phyloP scores from a whole-genome alignment of 2,888 invertebrate genomes.

The Thyatira batis region DNA sequence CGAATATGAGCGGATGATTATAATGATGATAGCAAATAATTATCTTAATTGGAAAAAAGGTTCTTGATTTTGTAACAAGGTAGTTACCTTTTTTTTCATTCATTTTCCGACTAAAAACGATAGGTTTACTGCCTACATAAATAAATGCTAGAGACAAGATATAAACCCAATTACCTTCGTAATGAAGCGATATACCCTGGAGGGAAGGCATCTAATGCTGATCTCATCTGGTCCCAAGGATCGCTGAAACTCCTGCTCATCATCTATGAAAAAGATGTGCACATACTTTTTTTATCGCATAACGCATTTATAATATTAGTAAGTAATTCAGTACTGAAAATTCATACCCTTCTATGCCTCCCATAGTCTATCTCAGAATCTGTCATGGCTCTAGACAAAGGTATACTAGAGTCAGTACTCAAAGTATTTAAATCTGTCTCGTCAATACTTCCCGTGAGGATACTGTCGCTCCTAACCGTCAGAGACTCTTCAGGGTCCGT shows the following conservation, averaged over 20 bases:
- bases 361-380: constrained; percentile 73
- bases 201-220: constrained; percentile 57
- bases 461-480: constrained; percentile 44
- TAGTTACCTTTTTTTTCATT: too few species aligned
- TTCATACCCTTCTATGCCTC: constrained; percentile 58
- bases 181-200: constrained; percentile 58
- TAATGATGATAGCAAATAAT: too few species aligned
- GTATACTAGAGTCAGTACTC: constrained; percentile 60
- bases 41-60: too few species aligned
- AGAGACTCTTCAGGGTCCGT: constrained; percentile 45
- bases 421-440: constrained; percentile 40
- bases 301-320: not conserved
- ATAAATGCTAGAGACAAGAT: constrained; percentile 4
- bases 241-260: constrained; percentile 52
- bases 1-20: too few species aligned
- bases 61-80: too few species aligned
- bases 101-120: too few species aligned
- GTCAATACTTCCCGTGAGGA: constrained; percentile 36
- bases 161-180: constrained; percentile 47
- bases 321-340: constrained; percentile 5
- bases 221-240: constrained; percentile 60
- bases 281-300: too few species aligned
- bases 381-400: constrained; percentile 69
- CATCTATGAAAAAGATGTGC: constrained; percentile 37
- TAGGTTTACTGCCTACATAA: too few species aligned